phyloP scores from a whole-genome alignment of 2,113 vertebrate species.

The Cryptoleucopteryx plumbea region DNA sequence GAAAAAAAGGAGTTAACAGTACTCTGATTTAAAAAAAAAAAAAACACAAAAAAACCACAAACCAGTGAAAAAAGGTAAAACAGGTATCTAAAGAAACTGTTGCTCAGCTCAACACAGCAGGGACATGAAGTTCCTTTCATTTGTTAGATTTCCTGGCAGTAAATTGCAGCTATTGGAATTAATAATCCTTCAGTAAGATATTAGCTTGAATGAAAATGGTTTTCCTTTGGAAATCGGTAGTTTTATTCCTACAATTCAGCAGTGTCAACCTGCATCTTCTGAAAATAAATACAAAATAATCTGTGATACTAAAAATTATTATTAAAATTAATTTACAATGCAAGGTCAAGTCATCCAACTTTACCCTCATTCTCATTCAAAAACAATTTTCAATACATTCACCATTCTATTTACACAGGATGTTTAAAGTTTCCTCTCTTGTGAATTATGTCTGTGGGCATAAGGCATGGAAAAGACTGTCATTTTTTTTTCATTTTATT shows the following conservation, averaged over 20 bases:
- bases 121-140: background rate
- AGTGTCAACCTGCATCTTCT: background rate
- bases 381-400: background rate
- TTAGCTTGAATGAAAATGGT: background rate
- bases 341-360: background rate
- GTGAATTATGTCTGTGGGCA: conserved; percentile 4
- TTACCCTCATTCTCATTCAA: background rate
- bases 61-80: background rate
- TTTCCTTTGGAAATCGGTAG: background rate
- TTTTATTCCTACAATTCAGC: background rate
- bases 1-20: background rate
- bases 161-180: background rate
- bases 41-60: background rate
- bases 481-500: background rate
- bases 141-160: background rate
- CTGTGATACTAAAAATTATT: background rate
- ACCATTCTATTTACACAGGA: background rate
- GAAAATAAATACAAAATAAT: background rate
- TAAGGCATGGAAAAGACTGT: background rate
- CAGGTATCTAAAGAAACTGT: background rate
- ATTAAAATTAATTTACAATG: background rate
- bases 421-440: conserved; percentile 16
- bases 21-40: background rate
- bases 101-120: background rate
- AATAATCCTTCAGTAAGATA: background rate